Base-by-base conservation (phyloP, 2,888 invertebrate genomes). In the Andrena bucephala region DNA sequence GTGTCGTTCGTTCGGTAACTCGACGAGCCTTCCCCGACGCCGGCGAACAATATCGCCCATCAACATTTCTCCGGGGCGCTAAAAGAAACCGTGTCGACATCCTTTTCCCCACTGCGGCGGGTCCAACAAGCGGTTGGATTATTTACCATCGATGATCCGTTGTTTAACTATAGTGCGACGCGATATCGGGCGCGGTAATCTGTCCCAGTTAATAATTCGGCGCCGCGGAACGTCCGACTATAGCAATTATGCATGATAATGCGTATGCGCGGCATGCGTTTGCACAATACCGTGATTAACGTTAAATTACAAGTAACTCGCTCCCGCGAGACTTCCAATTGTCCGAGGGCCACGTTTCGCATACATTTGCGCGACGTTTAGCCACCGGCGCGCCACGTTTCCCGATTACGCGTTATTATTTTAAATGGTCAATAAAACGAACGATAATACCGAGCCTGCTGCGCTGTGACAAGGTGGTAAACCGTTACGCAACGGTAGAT, bases 261-360 rank as follows among this genome's bases (percentile, higher is more conserved):
- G 62, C 67, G 67, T 54, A 67, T 72, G 57, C 67, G 62, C 24
- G 67, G 54, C 62, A 63, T 75, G 62, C 50, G 80, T 29, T 36
- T 6, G 8, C 67, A 81, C 80, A 67, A 68, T 80, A 62, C 67
- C 33, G 62, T 50, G 62, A 81, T 81, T 80, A 81, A 81, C 81
- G 81, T 81, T 68, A 81, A 81, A 81, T 81, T 81, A 63, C 71
- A 80, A 81, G 81, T 81, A 67, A 71, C 71, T 63, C 33, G 71
- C 27, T 0, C 33, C 24, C 42, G 24, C 36, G 50, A 54, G 60
- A 27, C 33, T 54, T 62, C 54, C 20, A 62, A 80, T 62, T 27
- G 60, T 57, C 71, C 8, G 7, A 2, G 24, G 33, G 13, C 24
- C 36, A 27, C 36, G 59, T 71, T 63, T 33, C 20, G 20, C 29